These are phyloP conservation scores for Promerops cafer DNA, from an alignment of 2,113 vertebrate genomes.

Conservation along the genomic window DNA sequence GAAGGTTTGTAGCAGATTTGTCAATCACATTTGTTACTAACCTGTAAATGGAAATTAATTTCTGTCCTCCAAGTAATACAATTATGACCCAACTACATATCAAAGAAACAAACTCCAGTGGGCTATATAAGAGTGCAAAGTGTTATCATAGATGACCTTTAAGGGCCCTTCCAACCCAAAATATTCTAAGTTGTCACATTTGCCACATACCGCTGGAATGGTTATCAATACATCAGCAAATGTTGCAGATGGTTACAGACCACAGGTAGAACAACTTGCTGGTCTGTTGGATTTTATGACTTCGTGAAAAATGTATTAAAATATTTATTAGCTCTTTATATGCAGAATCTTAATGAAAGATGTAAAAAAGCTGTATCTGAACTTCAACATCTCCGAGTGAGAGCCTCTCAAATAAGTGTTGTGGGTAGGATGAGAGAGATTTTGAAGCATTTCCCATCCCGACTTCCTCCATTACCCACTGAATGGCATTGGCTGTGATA, in stretches of 20 bases:
- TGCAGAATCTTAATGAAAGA: neutral
- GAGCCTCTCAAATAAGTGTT: neutral
- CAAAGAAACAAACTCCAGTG: neutral
- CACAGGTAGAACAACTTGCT: neutral
- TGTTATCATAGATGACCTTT: neutral
- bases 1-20: neutral
- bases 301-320: neutral
- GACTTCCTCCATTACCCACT: neutral
- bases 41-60: neutral
- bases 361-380: neutral
- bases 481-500: neutral
- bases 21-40: rapidly evolving
- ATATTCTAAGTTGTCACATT: neutral
- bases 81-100: neutral
- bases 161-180: too few relatives aligned
- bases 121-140: neutral
- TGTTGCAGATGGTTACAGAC: neutral
- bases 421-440: neutral
- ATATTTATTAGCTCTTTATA: neutral
- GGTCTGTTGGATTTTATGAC: neutral
- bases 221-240: neutral
- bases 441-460: neutral
- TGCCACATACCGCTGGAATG: neutral
- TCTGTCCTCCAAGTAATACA: neutral
- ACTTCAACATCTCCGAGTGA: neutral